Evolutionary conservation across 2,113 vertebrate genomes (phyloP), one percentile per base, ranked within the genome.

Genomic region (Spheniscus mendiculus): DNA sequence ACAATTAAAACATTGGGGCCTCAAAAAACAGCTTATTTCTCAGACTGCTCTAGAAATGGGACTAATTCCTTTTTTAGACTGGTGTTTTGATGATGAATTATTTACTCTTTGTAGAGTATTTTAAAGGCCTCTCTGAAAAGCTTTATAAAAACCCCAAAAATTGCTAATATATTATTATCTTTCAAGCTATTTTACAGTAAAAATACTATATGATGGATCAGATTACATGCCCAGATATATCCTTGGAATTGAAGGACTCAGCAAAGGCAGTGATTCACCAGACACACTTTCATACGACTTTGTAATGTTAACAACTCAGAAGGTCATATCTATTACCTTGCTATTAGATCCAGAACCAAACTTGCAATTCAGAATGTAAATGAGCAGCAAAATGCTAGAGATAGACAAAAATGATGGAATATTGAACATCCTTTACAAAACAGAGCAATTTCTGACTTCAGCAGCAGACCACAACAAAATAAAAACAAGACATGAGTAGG

Each of bases 401-500:
- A 14, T 0, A n/a, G n/a, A 11, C 49, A 53, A 44, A 53, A 80
- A 15, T 2, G 25, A 21, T 16, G 38, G 62, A 21, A 22, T 10
- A 10, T 5, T 49, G 52, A 84, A 30, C 67, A 88, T 76, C 38
- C n/a, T 52, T 25, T 16, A 15, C 36, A 44, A 90, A 88, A 4
- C 36, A 22, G 62, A 29, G 16, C 9, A 1, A 56, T 26, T 81
- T 21, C 76, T 81, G 55, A 5, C n/a, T 63, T 44, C 65, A 72
- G 67, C 49, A 88, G 45, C 69, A 83, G 29, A 56, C 22, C 82
- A 77, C 23, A 40, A 6, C 47, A 45, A 76, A 89, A 61, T 2
- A 12, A 62, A 52, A 67, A 4, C 18, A 0, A n/a, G 59, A 4
- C 10, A 1, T 10, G 49, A 18, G 40, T 0, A 27, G 45, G 40